Evolutionary conservation across 2,888 invertebrate species (phyloP), one percentile per base, ranked within the genome.

Genomic region (Pterostichus niger): DNA sequence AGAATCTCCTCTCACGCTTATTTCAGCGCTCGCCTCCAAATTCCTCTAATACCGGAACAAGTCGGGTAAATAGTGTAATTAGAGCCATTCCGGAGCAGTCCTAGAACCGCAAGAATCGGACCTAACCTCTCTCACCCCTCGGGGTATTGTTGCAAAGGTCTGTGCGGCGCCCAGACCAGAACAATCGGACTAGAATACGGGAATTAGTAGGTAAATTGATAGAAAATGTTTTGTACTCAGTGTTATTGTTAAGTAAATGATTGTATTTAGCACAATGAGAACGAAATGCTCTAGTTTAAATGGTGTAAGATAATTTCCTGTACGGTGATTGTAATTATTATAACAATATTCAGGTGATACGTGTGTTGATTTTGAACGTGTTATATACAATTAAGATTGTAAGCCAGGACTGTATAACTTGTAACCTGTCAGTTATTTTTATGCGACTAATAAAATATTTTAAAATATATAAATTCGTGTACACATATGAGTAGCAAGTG

Each of bases 31-130:
- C n/a, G 10, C 9, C 54, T 24, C 33, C 9, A 33, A 76, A 76
- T 76, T 49, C 77, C 77, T 40, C 35, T 77, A 77, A 77, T 77
- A 40, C 56, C 77, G 77, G 77, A 77, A 56, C 77, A 33, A 77
- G 77, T 77, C 56, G 46, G 77, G 77, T 77, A 77, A 77, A 77
- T 77, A 77, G 77, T 77, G 77, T 56, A 77, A 77, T 77, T 77
- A 77, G 77, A 77, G 35, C 77, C 56, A 33, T 35, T 77, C 77
- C 56, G 35, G 71, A 33, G 44, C 73, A n/a, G 54, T 1, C 40
- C 77, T 24, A 35, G 77, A 77, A 77, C 77, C 77, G 56, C 77
- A 54, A 52, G 77, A 56, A 54, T 54, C 77, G 76, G 76, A 31
- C 76, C n/a, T 10, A 33, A 40, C 33, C 73, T 46, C 46, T 46